Conservation (phyloP, 2,888 invertebrate species). For the Coronaproctus castanopsis region DNA sequence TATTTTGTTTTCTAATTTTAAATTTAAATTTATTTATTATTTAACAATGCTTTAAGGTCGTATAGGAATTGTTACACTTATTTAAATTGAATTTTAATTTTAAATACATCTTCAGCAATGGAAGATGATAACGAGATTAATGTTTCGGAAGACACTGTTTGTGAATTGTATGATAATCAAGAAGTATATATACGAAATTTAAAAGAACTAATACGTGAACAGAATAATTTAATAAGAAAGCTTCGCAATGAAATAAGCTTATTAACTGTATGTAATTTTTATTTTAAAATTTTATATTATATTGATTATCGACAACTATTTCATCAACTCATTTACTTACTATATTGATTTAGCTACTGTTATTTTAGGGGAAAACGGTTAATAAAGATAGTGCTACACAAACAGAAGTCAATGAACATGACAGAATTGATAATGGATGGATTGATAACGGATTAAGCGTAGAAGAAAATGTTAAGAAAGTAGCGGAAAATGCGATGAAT, state of each 20-base stretch:
- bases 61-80: too few relatives aligned
- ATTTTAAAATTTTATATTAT: neutral
- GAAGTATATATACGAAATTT: neutral
- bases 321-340: neutral
- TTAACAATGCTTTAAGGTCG: too few relatives aligned
- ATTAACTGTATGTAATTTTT: neutral
- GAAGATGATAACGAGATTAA: too few relatives aligned
- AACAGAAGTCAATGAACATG: too few relatives aligned
- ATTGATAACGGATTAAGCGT: neutral
- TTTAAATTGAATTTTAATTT: too few relatives aligned
- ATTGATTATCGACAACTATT: neutral
- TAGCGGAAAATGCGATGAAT: slow-evolving; percentile 49
- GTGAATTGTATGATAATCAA: too few relatives aligned
- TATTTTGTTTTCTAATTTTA: too few relatives aligned
- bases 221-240: neutral
- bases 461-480: slow-evolving; percentile 26
- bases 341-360: too few relatives aligned
- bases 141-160: too few relatives aligned
- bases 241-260: neutral
- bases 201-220: neutral
- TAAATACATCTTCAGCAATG: too few relatives aligned
- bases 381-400: neutral
- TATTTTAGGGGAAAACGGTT: neutral
- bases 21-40: too few relatives aligned
- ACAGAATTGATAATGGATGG: neutral